These are phyloP conservation scores for Scrobipalpa costella DNA, from an alignment of 2,888 invertebrate genomes.

Conservation along the genomic window DNA sequence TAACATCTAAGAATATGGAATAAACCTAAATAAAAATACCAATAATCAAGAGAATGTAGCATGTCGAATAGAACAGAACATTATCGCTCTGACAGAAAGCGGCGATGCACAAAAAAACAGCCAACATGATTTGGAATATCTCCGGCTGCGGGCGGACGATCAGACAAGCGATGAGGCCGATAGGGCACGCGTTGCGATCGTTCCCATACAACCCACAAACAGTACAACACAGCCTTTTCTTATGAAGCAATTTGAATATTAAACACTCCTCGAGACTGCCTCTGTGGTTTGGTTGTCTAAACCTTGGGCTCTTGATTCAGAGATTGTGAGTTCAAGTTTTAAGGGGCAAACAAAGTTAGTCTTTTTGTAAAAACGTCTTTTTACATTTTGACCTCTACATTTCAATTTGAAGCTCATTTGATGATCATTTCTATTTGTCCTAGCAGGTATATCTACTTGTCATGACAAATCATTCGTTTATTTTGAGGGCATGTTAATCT, in stretches of 20 bases:
- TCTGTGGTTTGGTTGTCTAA: no score
- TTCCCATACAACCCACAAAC: constrained; percentile 16
- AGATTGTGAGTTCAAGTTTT: no score
- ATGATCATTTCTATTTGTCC: no score
- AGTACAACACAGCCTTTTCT: background rate
- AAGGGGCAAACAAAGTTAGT: no score
- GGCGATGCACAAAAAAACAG: constrained; percentile 1
- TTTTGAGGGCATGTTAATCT: no score
- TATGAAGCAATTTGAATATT: constrained; percentile 27
- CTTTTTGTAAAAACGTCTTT: no score
- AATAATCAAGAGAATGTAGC: background rate
- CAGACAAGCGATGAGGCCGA: constrained; percentile 41
- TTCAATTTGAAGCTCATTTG: no score
- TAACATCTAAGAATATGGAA: background rate
- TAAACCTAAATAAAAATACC: background rate
- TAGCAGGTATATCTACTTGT: no score
- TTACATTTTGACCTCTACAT: no score
- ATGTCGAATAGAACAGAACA: background rate
- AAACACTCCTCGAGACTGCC: background rate
- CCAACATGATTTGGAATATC: constrained; percentile 31
- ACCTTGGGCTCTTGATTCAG: no score
- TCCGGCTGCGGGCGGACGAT: constrained; percentile 33
- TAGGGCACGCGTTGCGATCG: constrained; percentile 46
- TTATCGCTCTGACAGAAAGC: background rate
- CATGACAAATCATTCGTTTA: no score